Evolutionary conservation across 2,888 invertebrate genomes (phyloP).

Genomic region (Tachina fera): DNA sequence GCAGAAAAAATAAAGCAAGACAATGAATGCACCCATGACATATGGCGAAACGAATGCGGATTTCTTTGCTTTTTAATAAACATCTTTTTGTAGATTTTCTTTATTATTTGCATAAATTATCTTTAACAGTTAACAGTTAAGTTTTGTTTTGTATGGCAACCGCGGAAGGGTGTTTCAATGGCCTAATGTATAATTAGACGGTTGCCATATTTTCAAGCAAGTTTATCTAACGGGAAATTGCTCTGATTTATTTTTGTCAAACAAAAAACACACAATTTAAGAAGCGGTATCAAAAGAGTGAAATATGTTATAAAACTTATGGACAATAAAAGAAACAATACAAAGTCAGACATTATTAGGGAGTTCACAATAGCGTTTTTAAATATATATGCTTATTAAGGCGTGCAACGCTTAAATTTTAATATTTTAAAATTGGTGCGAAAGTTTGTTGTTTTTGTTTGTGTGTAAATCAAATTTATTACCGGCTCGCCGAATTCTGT

Average conservation of each 20-base stretch:
- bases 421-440: no score
- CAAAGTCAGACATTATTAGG: no score
- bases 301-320: no score
- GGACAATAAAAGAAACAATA: no score
- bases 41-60: background rate
- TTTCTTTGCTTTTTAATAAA: background rate
- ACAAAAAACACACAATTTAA: background rate
- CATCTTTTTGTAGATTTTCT: background rate
- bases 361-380: no score
- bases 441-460: no score
- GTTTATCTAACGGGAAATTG: background rate
- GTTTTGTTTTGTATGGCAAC: slow-evolving; percentile 5
- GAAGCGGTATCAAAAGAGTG: background rate
- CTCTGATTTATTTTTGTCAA: background rate
- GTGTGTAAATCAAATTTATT: no score
- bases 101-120: background rate
- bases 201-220: background rate
- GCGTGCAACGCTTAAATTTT: no score
- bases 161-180: background rate
- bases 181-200: background rate
- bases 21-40: background rate
- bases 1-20: background rate
- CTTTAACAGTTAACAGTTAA: background rate
- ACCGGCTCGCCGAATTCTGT: no score
- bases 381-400: no score